A percentile compares a stretch with the other conserved stretches of the same genome.
These are phyloP conservation scores for Spinus olivaceus DNA, from an alignment of 2,797 vertebrate species.

Conservation along the genomic window DNA sequence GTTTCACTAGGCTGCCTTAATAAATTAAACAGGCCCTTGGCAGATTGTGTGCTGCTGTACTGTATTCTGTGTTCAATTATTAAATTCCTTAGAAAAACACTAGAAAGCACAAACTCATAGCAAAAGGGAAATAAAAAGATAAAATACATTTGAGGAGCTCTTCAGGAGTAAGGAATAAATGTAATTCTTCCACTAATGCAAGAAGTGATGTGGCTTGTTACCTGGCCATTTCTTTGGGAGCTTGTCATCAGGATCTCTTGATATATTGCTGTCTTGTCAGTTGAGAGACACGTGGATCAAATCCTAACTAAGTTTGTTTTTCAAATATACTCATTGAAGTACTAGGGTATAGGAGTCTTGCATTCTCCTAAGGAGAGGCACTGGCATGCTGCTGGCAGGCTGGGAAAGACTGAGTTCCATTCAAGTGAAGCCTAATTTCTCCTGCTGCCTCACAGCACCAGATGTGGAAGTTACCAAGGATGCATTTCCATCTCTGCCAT, in stretches of 20 bases:
- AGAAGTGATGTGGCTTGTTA: background rate
- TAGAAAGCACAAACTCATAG: background rate
- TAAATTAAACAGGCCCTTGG: conserved; percentile 2
- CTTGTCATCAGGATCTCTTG: background rate
- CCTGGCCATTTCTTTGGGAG: background rate
- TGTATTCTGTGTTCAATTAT: background rate
- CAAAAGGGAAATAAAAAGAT: background rate
- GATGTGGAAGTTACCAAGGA: background rate
- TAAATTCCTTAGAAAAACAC: conserved; percentile 26
- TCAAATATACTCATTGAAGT: background rate
- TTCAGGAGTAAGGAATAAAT: background rate
- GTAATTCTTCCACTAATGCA: background rate
- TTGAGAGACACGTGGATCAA: background rate
- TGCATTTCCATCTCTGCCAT: background rate
- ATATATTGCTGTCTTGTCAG: background rate
- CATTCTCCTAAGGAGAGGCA: background rate
- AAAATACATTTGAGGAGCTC: background rate
- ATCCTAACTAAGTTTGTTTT: background rate
- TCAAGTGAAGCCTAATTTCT: background rate
- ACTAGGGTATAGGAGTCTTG: background rate
- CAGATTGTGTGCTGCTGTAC: background rate
- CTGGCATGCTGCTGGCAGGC: background rate
- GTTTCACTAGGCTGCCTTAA: background rate
- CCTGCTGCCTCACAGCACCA: background rate
- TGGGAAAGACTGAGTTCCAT: background rate